Percentiles rank a stretch among this genome's conserved stretches.
Evolutionary conservation across 2,797 vertebrate genomes (phyloP).

Genomic region (Pseudotriccus pelzelni): DNA sequence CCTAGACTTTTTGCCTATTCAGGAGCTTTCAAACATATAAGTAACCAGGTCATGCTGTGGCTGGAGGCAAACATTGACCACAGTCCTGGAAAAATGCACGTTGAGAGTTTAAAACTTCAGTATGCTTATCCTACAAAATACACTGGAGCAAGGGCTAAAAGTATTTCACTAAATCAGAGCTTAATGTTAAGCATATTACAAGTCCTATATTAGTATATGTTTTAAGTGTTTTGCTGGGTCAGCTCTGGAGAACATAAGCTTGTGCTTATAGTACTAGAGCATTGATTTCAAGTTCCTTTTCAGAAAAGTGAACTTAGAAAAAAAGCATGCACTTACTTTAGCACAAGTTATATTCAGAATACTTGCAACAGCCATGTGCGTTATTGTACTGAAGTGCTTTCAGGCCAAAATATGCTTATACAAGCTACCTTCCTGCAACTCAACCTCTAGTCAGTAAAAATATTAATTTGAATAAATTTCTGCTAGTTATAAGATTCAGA

Average conservation of each 20-base stretch:
- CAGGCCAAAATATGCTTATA: neutral
- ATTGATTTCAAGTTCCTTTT: neutral
- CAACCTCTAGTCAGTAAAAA: neutral
- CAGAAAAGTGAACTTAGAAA: neutral
- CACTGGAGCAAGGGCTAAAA: neutral
- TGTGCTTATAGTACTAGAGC: neutral
- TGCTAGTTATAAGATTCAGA: neutral
- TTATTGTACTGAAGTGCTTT: neutral
- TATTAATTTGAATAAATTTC: neutral
- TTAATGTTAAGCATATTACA: slow-evolving; percentile 53
- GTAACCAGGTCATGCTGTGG: slow-evolving; percentile 29
- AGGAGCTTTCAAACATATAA: neutral
- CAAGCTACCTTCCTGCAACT: neutral
- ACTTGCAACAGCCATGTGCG: neutral
- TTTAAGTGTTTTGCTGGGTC: slow-evolving; percentile 20
- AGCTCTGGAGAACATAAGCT: neutral
- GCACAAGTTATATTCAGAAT: neutral
- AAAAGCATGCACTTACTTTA: neutral
- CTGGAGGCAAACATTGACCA: slow-evolving; percentile 29
- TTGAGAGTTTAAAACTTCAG: slow-evolving; percentile 21
- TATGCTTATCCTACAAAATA: slow-evolving; percentile 22
- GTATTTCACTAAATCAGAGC: neutral
- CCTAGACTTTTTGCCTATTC: neutral
- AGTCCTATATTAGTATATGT: slow-evolving; percentile 2
- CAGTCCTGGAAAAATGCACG: slow-evolving; percentile 2